Evolutionary conservation across 2,113 vertebrate genomes (phyloP).

Genomic region (Odocoileus hemionus): DNA sequence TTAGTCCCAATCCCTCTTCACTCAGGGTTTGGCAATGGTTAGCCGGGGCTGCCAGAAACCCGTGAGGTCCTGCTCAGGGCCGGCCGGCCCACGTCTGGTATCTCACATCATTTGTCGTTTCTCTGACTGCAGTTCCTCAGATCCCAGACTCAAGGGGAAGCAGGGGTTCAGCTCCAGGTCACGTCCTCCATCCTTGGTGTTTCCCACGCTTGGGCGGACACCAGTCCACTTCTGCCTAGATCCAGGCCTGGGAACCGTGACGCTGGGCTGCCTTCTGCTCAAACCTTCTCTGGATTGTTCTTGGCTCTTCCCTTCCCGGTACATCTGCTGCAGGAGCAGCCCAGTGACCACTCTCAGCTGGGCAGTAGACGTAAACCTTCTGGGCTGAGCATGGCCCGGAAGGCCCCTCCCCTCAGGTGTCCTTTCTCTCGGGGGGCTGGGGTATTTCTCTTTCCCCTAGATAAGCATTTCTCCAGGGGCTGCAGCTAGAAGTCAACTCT

Average conservation of each 20-base stretch:
- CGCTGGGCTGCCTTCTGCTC: neutral
- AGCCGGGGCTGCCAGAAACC: neutral
- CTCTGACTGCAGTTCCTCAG: neutral
- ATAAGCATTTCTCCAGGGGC: neutral
- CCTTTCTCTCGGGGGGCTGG: neutral
- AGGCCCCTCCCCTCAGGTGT: neutral
- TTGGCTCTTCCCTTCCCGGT: neutral
- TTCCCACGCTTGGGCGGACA: neutral
- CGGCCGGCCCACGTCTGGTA: accelerated
- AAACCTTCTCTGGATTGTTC: neutral
- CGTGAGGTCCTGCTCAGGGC: accelerated
- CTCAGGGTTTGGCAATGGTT: accelerated
- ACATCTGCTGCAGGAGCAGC: neutral
- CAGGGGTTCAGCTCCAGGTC: neutral
- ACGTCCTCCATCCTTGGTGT: accelerated
- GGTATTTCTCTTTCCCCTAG: neutral
- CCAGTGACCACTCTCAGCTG: neutral
- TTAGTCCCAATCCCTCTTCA: neutral
- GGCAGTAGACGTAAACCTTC: neutral
- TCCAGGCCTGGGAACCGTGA: neutral
- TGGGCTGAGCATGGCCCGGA: accelerated
- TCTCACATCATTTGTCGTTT: neutral
- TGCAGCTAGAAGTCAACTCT: too few species aligned
- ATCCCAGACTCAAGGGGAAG: neutral
- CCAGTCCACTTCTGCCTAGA: accelerated